Percentiles rank a stretch among this genome's conserved stretches.
These are phyloP conservation scores for Lathronympha strigana DNA, from an alignment of 2,888 invertebrate genomes.

Conservation along the genomic window DNA sequence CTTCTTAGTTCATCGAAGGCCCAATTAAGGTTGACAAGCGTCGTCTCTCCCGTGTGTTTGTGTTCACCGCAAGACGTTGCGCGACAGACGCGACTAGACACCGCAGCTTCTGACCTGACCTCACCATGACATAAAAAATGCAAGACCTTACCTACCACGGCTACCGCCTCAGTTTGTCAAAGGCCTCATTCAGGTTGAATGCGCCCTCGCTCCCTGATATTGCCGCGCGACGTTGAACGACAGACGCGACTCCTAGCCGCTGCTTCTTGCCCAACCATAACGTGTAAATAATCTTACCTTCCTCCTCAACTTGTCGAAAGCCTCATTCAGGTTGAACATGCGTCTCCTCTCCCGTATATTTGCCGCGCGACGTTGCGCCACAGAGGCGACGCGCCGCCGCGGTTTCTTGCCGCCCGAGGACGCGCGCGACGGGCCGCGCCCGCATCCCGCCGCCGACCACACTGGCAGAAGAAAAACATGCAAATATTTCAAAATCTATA, in stretches of 20 bases:
- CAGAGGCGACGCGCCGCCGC: conserved; percentile 93
- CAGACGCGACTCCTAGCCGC: conserved; percentile 93
- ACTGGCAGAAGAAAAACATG: conserved; percentile 55
- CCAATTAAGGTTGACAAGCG: no score
- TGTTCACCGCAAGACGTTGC: no score
- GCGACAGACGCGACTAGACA: no score
- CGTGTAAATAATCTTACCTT: conserved; percentile 86
- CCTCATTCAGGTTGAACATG: conserved; percentile 98
- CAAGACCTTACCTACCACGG: no score
- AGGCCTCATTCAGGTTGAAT: conserved; percentile 97
- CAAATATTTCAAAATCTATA: no score
- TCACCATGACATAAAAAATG: background rate
- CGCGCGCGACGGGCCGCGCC: conserved; percentile 66
- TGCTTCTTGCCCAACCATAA: no score
- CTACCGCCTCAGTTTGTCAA: conserved; percentile 95
- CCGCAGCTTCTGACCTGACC: no score
- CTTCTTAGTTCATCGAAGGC: no score
- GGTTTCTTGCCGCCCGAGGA: conserved; percentile 88
- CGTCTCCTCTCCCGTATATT: conserved; percentile 96
- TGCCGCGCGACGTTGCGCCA: conserved; percentile 95
- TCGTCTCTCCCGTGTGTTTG: no score
- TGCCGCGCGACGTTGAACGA: conserved; percentile 96
- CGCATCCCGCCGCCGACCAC: conserved; percentile 76
- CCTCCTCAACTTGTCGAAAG: conserved; percentile 95
- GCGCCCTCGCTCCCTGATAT: conserved; percentile 94